Evolutionary conservation across 2,113 vertebrate genomes (phyloP), one percentile per base, ranked within the genome.

Genomic region (Hypomesus transpacificus): DNA sequence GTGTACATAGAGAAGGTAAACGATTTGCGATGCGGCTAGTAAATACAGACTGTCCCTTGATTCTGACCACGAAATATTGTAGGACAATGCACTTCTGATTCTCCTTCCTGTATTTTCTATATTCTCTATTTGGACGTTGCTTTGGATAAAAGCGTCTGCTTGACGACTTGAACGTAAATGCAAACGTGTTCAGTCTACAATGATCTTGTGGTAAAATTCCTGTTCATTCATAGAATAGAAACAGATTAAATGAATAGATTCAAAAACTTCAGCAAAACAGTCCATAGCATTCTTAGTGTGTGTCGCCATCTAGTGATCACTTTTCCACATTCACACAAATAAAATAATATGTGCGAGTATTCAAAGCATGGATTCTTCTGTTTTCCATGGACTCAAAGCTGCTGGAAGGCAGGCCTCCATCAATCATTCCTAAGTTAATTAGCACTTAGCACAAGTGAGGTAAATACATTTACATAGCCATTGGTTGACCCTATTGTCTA

Each of bases 231-330:
- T 34, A 69, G 14, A 54, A n/a, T 21, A 21, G 9, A 16, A 34
- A 54, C 28, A 69, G 65, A 17, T 34, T 1, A 51, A 60, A 75
- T 63, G 39, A 60, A 22, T 66, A 17, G 31, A 56, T 20, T 31
- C 58, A 9, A 52, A 52, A 8, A 20, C 24, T 28, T n/a, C 31
- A 24, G 71, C 31, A 34, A 34, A 34, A 34, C 7, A 16, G 24
- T 79, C 31, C 56, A 28, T 28, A 46, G 46, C 21, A 82, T 20
- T 53, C 14, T 69, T 72, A 81, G 84, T 62, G 66, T 86, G 46
- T 91, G 87, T 88, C 91, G 89, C 89, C 91, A 88, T 82, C 91
- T 90, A 54, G 80, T 85, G 91, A 70, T 75, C 39, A 46, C 39
- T 46, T 46, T 9, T 9, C 39, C 39, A 46, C 39, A 11, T 7